These are phyloP conservation scores for Trichoplax adhaerens DNA, from an alignment of 37 sponge, comb jelly and placozoan genomes.

Conservation along the genomic window DNA sequence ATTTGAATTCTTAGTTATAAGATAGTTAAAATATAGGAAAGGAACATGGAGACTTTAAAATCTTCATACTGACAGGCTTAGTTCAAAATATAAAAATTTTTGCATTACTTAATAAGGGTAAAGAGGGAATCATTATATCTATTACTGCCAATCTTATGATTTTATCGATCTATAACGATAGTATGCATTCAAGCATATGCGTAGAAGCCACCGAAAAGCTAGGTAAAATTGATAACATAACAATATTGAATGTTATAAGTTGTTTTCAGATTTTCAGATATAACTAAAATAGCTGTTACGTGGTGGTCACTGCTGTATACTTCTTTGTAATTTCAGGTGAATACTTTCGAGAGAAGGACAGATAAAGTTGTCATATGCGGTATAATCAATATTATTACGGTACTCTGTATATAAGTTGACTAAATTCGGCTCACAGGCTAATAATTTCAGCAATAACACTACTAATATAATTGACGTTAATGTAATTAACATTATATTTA, in stretches of 20 bases:
- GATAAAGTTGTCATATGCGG: neutral
- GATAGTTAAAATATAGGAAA: neutral
- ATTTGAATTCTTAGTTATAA: neutral
- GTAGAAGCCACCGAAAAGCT: constrained; percentile 73
- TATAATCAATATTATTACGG: too few relatives aligned
- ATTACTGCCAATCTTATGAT: constrained; percentile 42
- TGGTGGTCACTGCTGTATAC: too few relatives aligned
- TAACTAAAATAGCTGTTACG: neutral
- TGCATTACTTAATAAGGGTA: neutral
- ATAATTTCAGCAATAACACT: too few relatives aligned
- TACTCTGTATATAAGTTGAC: too few relatives aligned
- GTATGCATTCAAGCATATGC: constrained; percentile 73
- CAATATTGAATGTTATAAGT: constrained; percentile 1
- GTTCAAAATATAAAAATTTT: too few relatives aligned
- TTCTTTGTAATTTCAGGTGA: constrained; percentile 11
- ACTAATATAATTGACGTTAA: too few relatives aligned
- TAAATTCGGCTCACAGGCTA: too few relatives aligned
- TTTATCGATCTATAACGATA: constrained; percentile 48
- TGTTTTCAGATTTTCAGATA: neutral
- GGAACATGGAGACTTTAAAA: too few relatives aligned
- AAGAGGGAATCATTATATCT: constrained; percentile 51
- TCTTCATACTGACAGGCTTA: too few relatives aligned
- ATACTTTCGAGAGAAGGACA: constrained; percentile 37
- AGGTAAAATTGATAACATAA: constrained; percentile 6
- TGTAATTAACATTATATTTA: too few relatives aligned